phyloP scores from a whole-genome alignment of 2,888 invertebrate genomes.

The Bruchidius siliquastri region DNA sequence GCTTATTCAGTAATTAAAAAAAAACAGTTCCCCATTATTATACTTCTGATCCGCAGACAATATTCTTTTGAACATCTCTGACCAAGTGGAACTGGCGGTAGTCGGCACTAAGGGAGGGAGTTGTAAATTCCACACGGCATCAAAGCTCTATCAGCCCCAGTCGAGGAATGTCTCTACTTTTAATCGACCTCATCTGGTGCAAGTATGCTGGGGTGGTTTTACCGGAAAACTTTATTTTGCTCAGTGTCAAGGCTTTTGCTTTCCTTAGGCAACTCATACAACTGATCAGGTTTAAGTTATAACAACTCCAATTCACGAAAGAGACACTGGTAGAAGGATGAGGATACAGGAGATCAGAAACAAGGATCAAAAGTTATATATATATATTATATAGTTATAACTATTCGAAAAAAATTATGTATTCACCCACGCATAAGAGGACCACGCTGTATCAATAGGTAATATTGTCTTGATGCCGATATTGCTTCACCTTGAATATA shows the following conservation, averaged over 20 bases:
- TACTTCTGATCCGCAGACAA: conserved; percentile 58
- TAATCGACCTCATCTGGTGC: conserved; percentile 88
- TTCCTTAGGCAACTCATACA: conserved; percentile 54
- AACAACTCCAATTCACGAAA: not conserved
- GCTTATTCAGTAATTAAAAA: too few relatives aligned
- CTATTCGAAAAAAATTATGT: too few relatives aligned
- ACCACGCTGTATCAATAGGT: not conserved
- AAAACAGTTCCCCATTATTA: too few relatives aligned
- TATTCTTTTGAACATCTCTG: conserved; percentile 94
- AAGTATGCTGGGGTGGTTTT: conserved; percentile 88
- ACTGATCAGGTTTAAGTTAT: conserved; percentile 2
- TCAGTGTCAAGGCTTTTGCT: conserved; percentile 91
- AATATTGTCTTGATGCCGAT: not conserved
- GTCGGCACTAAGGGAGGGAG: conserved; percentile 35
- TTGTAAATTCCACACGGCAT: conserved; percentile 72
- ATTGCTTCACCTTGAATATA: not conserved
- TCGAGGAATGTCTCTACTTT: conserved; percentile 73
- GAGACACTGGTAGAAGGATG: not conserved
- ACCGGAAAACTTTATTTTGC: conserved; percentile 88
- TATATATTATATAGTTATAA: too few relatives aligned
- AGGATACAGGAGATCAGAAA: not conserved
- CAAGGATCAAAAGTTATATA: not conserved
- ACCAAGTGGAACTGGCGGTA: conserved; percentile 98
- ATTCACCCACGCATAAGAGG: not conserved
- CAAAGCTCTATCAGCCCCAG: conserved; percentile 76